Evolutionary conservation across 2,888 invertebrate species (phyloP).

Genomic region (Maniola hyperantus): DNA sequence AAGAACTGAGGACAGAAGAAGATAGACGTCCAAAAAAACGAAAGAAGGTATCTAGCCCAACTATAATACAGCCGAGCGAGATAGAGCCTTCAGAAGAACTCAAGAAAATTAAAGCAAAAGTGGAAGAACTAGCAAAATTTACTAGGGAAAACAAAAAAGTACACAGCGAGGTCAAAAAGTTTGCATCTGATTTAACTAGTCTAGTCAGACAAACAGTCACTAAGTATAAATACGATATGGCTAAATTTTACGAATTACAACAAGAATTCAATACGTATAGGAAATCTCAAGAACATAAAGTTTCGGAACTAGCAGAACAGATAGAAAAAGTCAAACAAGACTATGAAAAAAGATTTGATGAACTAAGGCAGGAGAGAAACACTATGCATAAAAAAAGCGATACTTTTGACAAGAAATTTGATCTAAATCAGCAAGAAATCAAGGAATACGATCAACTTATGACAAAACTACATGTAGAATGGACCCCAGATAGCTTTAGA

Average conservation of each 20-base stretch:
- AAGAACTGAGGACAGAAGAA: background rate
- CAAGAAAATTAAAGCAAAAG: background rate
- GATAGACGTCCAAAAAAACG: background rate
- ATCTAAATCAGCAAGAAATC: background rate
- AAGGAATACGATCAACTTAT: background rate
- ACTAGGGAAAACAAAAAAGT: background rate
- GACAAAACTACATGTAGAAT: background rate
- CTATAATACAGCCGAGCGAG: background rate
- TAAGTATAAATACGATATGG: background rate
- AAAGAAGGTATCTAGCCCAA: background rate
- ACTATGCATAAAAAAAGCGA: background rate
- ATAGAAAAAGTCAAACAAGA: background rate
- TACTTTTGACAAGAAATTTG: background rate
- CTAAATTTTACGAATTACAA: background rate
- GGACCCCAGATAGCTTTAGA: conserved; percentile 1
- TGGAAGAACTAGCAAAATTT: background rate
- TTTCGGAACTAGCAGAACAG: background rate
- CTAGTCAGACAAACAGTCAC: background rate
- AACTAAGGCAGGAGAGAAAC: background rate
- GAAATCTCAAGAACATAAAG: background rate
- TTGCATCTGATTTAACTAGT: background rate
- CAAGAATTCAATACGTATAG: background rate
- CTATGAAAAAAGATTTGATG: background rate
- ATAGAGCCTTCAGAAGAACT: background rate
- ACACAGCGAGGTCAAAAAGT: background rate